A percentile compares a stretch with the other conserved stretches of the same genome.
Conservation (phyloP, 2,113 vertebrate genomes). For the Paraplagusia blochii region DNA sequence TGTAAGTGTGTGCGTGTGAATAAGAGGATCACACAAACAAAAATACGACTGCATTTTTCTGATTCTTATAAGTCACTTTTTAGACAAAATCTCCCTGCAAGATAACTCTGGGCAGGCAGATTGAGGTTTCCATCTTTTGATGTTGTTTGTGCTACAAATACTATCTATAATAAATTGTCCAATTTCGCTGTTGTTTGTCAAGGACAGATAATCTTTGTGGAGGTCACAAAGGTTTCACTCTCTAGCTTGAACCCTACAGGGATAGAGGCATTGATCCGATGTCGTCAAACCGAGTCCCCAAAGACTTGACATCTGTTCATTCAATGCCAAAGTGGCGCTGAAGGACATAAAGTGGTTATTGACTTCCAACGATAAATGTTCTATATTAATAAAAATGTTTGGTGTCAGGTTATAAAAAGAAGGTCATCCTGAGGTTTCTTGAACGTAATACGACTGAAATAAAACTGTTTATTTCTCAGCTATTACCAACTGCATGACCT, state of each 20-base stretch:
- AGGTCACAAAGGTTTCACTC: constrained; percentile 30
- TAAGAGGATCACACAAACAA: not conserved
- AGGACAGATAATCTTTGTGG: constrained; percentile 44
- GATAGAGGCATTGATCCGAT: constrained; percentile 31
- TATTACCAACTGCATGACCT: too few species aligned
- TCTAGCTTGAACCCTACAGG: constrained; percentile 13
- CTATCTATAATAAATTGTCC: constrained; percentile 39
- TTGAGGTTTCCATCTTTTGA: not conserved
- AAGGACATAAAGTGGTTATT: not conserved
- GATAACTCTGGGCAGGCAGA: not conserved
- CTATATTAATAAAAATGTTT: too few species aligned
- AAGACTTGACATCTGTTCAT: not conserved
- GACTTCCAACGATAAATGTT: too few species aligned
- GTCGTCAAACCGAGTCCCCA: not conserved
- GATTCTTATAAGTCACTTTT: constrained; percentile 1
- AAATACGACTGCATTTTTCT: too few species aligned
- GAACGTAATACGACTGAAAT: too few species aligned
- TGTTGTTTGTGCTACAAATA: constrained; percentile 14
- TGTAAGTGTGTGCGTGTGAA: not conserved
- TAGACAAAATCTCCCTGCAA: constrained; percentile 8
- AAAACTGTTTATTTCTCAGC: too few species aligned
- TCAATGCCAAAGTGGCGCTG: not conserved
- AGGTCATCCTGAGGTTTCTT: too few species aligned
- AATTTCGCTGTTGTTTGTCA: constrained; percentile 38
- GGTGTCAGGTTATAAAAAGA: too few species aligned